Evolutionary conservation across 1,140 invertebrate genomes (phyloP).

Genomic region (Lysiphlebus fabarum): DNA sequence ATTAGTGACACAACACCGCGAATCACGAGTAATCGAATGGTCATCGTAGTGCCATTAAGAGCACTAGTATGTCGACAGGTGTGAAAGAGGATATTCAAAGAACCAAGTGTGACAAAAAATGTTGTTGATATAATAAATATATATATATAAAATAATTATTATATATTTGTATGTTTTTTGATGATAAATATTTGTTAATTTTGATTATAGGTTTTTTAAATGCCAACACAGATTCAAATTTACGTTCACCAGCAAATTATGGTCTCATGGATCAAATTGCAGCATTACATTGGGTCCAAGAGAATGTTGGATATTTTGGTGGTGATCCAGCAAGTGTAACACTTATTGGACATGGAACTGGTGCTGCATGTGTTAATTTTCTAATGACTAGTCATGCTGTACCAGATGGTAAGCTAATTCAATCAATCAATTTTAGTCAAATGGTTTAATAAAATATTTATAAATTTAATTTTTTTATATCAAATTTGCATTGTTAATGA

Average conservation of each 20-base stretch:
- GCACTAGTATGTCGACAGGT: no score
- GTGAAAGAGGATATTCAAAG: no score
- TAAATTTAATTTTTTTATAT: no score
- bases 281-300: slow-evolving; percentile 88
- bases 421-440: background rate
- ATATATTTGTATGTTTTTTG: no score
- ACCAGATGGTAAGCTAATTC: slow-evolving; percentile 73
- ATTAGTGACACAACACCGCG: no score
- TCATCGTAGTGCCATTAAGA: no score
- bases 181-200: slow-evolving; percentile 13
- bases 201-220: slow-evolving; percentile 78
- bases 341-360: slow-evolving; percentile 90
- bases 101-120: no score
- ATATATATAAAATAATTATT: no score
- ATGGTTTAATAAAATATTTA: no score
- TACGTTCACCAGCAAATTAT: slow-evolving; percentile 85
- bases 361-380: slow-evolving; percentile 92
- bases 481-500: no score
- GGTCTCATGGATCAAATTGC: slow-evolving; percentile 95
- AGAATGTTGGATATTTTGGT: slow-evolving; percentile 89
- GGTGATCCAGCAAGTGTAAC: slow-evolving; percentile 93
- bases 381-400: slow-evolving; percentile 88
- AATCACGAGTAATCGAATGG: no score
- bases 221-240: slow-evolving; percentile 78
- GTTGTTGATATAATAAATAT: no score